phyloP scores from a whole-genome alignment of 2,797 vertebrate species.

The Lateolabrax maculatus region DNA sequence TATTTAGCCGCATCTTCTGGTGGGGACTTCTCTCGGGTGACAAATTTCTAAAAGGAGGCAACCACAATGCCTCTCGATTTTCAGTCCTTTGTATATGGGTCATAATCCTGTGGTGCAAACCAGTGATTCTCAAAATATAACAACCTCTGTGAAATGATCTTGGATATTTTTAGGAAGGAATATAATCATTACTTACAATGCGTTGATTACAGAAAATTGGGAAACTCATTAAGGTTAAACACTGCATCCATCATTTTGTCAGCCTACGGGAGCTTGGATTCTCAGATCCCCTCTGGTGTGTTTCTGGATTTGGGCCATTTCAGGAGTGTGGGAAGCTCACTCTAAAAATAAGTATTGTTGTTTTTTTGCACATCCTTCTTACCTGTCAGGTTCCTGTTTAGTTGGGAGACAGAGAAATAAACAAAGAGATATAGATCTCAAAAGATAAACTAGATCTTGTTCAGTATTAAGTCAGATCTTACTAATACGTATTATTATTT shows the following conservation, averaged over 20 bases:
- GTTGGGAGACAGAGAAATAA: not conserved
- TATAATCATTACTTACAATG: conserved; percentile 32
- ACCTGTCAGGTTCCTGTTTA: conserved; percentile 26
- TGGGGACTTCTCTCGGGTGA: conserved; percentile 68
- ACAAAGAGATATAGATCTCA: not conserved
- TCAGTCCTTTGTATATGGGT: conserved; percentile 57
- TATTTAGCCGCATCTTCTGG: conserved; percentile 78
- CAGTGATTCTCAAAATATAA: conserved; percentile 17
- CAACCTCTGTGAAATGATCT: not conserved
- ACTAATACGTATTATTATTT: too few species aligned
- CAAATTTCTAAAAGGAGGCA: conserved; percentile 66
- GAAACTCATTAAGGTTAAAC: conserved; percentile 48
- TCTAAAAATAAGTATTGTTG: conserved; percentile 37
- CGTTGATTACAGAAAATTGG: conserved; percentile 34
- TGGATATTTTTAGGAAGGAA: not conserved
- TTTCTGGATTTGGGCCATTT: conserved; percentile 46
- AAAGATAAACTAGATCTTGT: not conserved
- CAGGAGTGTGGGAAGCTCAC: conserved; percentile 12
- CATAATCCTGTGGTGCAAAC: conserved; percentile 44
- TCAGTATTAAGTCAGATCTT: not conserved
- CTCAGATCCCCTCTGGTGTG: conserved; percentile 33
- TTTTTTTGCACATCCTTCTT: conserved; percentile 22
- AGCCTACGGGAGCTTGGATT: not conserved
- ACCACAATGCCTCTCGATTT: conserved; percentile 59
- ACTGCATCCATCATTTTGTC: conserved; percentile 34